phyloP scores from a whole-genome alignment of 1,140 invertebrate genomes.

The Marisa cornuarietis region DNA sequence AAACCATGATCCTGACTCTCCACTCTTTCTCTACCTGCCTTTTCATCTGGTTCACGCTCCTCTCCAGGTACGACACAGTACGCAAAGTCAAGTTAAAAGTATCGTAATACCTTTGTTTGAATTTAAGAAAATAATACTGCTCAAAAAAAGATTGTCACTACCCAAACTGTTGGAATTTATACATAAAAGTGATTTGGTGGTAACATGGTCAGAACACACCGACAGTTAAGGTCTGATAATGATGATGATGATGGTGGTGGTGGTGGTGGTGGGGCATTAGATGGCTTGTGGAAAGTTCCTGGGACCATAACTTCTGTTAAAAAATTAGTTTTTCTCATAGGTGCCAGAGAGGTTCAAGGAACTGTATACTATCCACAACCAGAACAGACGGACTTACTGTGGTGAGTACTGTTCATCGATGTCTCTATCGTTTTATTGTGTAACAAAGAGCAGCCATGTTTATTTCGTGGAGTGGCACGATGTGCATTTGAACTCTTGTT shows the following conservation, averaged over 20 bases:
- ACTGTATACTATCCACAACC: slow-evolving; percentile 18
- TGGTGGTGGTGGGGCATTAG: too few relatives aligned
- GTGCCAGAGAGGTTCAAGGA: slow-evolving; percentile 19
- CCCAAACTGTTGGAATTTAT: background rate
- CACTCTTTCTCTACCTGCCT: slow-evolving; percentile 25
- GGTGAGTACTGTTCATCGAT: slow-evolving; percentile 7
- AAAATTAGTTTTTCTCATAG: background rate
- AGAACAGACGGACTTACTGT: slow-evolving; percentile 14
- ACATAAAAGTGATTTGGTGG: background rate
- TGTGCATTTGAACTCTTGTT: too few relatives aligned
- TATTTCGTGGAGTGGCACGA: too few relatives aligned
- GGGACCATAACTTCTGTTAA: background rate
- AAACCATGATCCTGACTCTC: slow-evolving; percentile 10
- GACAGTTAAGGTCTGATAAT: too few relatives aligned
- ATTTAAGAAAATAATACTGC: background rate
- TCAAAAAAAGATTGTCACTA: background rate
- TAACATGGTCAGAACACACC: background rate
- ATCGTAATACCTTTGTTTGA: background rate
- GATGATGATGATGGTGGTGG: too few relatives aligned
- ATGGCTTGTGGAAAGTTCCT: background rate
- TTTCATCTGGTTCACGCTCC: slow-evolving; percentile 24
- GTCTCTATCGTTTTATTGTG: too few relatives aligned
- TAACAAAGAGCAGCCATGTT: too few relatives aligned
- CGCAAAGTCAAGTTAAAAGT: background rate
- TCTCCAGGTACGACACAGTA: slow-evolving; percentile 12